Evolutionary conservation across 2,797 vertebrate species (phyloP).

Genomic region (Mus caroli): DNA sequence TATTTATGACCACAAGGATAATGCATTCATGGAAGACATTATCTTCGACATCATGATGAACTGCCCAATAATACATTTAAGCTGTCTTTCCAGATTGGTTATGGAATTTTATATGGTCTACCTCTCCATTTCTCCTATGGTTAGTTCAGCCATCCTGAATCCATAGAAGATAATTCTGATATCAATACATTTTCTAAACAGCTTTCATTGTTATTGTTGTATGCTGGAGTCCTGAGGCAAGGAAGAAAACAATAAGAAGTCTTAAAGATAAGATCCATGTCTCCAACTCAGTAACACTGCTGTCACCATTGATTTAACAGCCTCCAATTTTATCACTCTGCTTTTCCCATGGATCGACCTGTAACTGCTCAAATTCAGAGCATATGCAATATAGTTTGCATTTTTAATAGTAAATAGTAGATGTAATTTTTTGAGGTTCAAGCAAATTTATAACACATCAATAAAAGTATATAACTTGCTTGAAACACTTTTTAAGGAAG

Average conservation of each 20-base stretch:
- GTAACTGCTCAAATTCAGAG: neutral
- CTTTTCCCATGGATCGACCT: neutral
- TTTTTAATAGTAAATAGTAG: conserved; percentile 19
- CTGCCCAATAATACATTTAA: conserved; percentile 86
- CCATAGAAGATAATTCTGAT: conserved; percentile 64
- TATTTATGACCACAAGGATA: conserved; percentile 85
- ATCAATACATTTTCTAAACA: conserved; percentile 59
- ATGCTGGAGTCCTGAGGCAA: neutral
- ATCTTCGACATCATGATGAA: conserved; percentile 82
- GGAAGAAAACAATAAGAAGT: conserved; percentile 40
- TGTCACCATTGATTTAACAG: neutral
- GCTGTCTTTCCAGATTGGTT: conserved; percentile 83
- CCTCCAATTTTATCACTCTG: conserved; percentile 28
- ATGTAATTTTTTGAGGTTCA: neutral
- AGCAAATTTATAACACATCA: neutral
- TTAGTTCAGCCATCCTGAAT: conserved; percentile 60
- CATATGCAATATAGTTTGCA: neutral
- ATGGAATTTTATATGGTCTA: conserved; percentile 83
- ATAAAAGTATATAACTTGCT: neutral
- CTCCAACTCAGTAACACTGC: neutral
- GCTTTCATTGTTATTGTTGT: neutral
- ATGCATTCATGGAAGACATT: conserved; percentile 86
- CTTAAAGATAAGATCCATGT: neutral
- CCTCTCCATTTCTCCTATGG: conserved; percentile 65
- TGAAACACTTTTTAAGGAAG: neutral